phyloP scores from a whole-genome alignment of 2,888 invertebrate species.

The Cetonia aurata region DNA sequence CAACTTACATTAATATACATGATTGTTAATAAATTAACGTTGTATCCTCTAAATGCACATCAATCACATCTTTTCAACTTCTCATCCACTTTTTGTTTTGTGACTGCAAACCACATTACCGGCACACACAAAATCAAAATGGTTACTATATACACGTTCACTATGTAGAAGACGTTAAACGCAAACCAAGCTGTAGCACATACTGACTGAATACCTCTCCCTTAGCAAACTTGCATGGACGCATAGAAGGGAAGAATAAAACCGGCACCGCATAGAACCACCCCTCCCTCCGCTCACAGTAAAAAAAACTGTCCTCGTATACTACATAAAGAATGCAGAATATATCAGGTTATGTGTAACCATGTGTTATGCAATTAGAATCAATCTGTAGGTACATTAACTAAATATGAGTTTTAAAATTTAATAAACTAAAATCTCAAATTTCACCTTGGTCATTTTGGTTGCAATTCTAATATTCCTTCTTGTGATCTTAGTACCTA shows the following conservation, averaged over 20 bases:
- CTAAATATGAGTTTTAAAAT: too few relatives aligned
- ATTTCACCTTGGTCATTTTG: too few relatives aligned
- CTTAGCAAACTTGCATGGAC: slow-evolving; percentile 9
- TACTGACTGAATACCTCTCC: slow-evolving; percentile 4
- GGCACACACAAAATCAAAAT: neutral
- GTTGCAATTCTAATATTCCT: too few relatives aligned
- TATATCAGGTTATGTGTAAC: too few relatives aligned
- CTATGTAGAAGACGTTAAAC: slow-evolving; percentile 7
- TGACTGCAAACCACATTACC: neutral
- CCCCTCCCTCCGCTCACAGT: neutral
- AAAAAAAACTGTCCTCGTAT: neutral
- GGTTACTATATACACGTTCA: neutral
- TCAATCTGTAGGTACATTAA: too few relatives aligned
- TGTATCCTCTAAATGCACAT: slow-evolving; percentile 11
- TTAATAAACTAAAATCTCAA: too few relatives aligned
- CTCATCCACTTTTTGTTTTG: neutral
- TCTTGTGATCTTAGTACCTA: too few relatives aligned
- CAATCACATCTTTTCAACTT: too few relatives aligned
- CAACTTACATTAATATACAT: slow-evolving; percentile 13
- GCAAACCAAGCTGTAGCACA: neutral
- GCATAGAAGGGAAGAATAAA: slow-evolving; percentile 27
- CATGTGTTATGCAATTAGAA: too few relatives aligned
- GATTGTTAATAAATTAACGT: neutral
- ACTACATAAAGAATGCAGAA: neutral
- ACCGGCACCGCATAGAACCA: slow-evolving; percentile 12